Evolutionary conservation across 2,888 invertebrate genomes (phyloP).

Genomic region (Ptychoptera contaminata): DNA sequence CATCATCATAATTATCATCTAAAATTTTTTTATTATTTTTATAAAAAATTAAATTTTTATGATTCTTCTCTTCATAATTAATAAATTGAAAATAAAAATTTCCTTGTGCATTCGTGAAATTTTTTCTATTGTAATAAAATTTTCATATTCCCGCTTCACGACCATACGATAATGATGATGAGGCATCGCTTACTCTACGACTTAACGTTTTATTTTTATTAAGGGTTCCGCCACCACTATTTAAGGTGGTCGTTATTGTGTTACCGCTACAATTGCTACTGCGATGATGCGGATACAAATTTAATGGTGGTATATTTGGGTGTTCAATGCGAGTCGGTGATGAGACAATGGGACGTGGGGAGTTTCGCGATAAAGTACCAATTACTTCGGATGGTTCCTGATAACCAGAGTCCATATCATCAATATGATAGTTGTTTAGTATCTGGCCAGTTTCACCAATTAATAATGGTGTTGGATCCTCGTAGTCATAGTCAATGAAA

Average conservation of each 20-base stretch:
- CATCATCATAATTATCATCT: too few species aligned
- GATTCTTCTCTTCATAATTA: too few species aligned
- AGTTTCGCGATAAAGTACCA: conserved; percentile 23
- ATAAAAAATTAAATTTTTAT: too few species aligned
- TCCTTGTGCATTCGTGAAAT: too few species aligned
- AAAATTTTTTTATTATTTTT: too few species aligned
- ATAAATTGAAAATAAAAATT: too few species aligned
- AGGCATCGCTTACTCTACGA: conserved; percentile 29
- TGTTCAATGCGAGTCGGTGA: conserved; percentile 70
- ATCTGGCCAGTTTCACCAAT: conserved; percentile 32
- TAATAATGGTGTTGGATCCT: conserved; percentile 60
- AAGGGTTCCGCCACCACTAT: conserved; percentile 30
- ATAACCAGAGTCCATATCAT: conserved; percentile 38
- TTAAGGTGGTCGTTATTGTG: conserved; percentile 23
- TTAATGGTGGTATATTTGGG: conserved; percentile 61
- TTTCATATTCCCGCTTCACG: too few species aligned
- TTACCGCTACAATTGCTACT: conserved; percentile 21
- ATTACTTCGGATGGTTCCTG: conserved; percentile 32
- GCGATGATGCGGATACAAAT: conserved; percentile 40
- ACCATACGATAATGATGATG: conserved; percentile 13
- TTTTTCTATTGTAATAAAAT: too few species aligned
- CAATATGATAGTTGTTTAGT: conserved; percentile 35
- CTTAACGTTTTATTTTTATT: conserved; percentile 28
- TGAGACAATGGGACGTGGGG: conserved; percentile 51
- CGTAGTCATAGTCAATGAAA: conserved; percentile 67